Evolutionary conservation across 2,797 vertebrate species (phyloP).

Genomic region (Sebastes taczanowskii): DNA sequence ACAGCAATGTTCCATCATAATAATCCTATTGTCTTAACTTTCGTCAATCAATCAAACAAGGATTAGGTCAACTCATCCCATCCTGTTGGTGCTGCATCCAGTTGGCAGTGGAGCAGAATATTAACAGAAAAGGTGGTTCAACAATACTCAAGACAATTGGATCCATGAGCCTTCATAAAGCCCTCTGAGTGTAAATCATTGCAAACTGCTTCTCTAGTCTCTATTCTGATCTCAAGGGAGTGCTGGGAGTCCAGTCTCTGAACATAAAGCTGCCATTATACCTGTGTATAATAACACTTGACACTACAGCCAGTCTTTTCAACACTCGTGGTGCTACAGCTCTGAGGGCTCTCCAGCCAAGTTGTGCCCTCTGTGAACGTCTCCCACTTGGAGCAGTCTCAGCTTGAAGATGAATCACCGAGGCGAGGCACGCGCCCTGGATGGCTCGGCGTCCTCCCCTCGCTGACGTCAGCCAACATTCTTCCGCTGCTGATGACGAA

Average conservation of each 20-base stretch:
- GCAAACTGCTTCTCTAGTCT: slow-evolving; percentile 40
- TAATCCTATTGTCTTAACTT: slow-evolving; percentile 40
- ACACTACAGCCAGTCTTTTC: slow-evolving; percentile 21
- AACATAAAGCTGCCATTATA: slow-evolving; percentile 54
- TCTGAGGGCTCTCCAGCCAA: slow-evolving; percentile 46
- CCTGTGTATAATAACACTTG: slow-evolving; percentile 58
- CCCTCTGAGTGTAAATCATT: slow-evolving; percentile 41
- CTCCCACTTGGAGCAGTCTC: slow-evolving; percentile 40
- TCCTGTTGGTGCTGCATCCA: background rate
- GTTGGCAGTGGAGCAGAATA: slow-evolving; percentile 1
- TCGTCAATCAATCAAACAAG: slow-evolving; percentile 47
- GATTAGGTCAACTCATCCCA: slow-evolving; percentile 18
- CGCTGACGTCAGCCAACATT: slow-evolving; percentile 52
- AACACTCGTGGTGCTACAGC: background rate
- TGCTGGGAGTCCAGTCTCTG: slow-evolving; percentile 30
- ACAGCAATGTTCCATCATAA: slow-evolving; percentile 41
- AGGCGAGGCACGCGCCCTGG: slow-evolving; percentile 11
- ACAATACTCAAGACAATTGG: slow-evolving; percentile 3
- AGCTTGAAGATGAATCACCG: slow-evolving; percentile 64
- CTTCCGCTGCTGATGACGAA: slow-evolving; percentile 59
- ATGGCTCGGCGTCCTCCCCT: slow-evolving; percentile 9
- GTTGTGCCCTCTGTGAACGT: slow-evolving; percentile 26
- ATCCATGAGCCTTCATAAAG: slow-evolving; percentile 35
- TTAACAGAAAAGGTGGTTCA: slow-evolving; percentile 26
- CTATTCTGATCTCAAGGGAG: slow-evolving; percentile 42